Evolutionary conservation across 1,140 invertebrate genomes (phyloP).

Genomic region (Scylla paramamosain): DNA sequence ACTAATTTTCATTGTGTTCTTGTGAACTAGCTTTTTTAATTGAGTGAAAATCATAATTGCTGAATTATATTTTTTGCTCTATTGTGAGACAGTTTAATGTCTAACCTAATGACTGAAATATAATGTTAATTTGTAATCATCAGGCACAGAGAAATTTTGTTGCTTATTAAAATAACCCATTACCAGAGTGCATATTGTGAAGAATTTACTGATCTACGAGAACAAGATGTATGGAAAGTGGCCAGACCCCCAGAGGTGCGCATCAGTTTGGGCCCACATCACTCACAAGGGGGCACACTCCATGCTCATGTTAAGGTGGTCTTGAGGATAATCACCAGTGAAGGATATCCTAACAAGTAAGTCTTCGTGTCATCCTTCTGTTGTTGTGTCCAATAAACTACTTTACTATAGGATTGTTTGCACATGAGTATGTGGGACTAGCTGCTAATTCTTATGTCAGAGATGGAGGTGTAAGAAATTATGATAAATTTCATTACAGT

Average conservation of each 20-base stretch:
- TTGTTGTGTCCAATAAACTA: too few species aligned
- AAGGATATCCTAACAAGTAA: constrained; percentile 61
- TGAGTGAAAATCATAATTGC: not conserved
- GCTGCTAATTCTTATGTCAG: too few species aligned
- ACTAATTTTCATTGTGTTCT: not conserved
- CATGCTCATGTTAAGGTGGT: constrained; percentile 56
- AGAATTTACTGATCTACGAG: constrained; percentile 72
- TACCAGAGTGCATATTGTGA: constrained; percentile 68
- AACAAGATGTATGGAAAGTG: constrained; percentile 76
- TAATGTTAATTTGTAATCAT: too few species aligned
- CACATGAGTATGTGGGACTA: too few species aligned
- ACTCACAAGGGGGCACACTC: constrained; percentile 73
- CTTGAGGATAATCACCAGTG: constrained; percentile 52
- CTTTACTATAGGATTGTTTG: too few species aligned
- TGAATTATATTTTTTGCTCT: not conserved
- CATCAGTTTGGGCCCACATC: constrained; percentile 62
- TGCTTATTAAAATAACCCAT: not conserved
- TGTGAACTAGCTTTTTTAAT: not conserved
- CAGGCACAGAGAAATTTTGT: too few species aligned
- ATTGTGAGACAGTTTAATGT: not conserved
- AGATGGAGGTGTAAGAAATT: not conserved
- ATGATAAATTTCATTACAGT: too few species aligned
- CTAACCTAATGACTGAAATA: not conserved
- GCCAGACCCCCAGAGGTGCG: constrained; percentile 68
- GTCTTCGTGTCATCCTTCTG: not conserved